phyloP scores from a whole-genome alignment of 1,140 invertebrate genomes.

The Drosophila elegans region DNA sequence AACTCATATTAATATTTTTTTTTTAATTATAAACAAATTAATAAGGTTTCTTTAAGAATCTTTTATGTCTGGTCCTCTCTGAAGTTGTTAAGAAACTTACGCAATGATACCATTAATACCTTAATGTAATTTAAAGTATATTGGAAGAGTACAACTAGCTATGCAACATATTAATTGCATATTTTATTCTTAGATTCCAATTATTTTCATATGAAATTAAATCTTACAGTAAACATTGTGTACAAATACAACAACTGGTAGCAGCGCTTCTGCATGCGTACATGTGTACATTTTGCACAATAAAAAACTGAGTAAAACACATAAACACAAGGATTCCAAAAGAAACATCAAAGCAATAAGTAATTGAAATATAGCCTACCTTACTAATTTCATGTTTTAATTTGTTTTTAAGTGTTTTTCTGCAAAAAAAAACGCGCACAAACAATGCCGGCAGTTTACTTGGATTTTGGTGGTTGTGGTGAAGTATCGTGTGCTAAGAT shows the following conservation, averaged over 20 bases:
- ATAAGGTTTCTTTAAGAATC: too few relatives aligned
- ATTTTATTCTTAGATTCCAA: background rate
- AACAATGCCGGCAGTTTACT: slow-evolving; percentile 41
- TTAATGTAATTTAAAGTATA: too few relatives aligned
- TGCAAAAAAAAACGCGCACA: slow-evolving; percentile 33
- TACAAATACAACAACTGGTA: slow-evolving; percentile 18
- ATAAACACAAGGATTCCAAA: background rate
- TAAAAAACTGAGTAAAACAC: background rate
- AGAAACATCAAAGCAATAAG: background rate
- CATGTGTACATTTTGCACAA: slow-evolving; percentile 19
- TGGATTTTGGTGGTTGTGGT: slow-evolving; percentile 11
- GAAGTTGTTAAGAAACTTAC: too few relatives aligned
- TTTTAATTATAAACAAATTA: too few relatives aligned
- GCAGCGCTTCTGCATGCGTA: slow-evolving; percentile 12
- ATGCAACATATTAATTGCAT: background rate
- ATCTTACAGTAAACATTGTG: slow-evolving; percentile 2
- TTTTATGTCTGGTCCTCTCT: too few relatives aligned
- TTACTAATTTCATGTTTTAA: slow-evolving; percentile 53
- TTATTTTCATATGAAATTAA: background rate
- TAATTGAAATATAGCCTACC: slow-evolving; percentile 20
- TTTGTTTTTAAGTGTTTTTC: slow-evolving; percentile 23
- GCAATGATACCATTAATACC: too few relatives aligned
- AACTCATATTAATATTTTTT: too few relatives aligned
- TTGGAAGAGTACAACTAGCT: too few relatives aligned
- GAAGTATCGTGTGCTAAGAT: slow-evolving; percentile 27